Evolutionary conservation across 2,888 invertebrate species (phyloP), one percentile per base, ranked within the genome.

Genomic region (Athalia cordata): DNA sequence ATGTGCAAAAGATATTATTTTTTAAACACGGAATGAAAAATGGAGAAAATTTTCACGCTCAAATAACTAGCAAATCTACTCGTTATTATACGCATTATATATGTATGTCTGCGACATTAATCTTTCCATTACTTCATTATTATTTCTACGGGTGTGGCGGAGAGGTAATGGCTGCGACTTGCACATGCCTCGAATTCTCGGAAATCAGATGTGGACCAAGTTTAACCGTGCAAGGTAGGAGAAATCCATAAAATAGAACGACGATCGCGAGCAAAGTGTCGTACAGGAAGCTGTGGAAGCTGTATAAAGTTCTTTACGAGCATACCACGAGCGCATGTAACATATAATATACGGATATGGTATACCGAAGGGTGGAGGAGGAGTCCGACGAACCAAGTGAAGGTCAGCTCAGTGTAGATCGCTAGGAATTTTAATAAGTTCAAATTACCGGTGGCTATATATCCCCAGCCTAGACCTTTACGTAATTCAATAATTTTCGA

Each of bases 401-500:
- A 15, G 47, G 47, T 47, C 59, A 59, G 59, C 15, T 15, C 45
- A 72, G 59, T 59, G 52, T 59, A 59, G 15, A 70, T 59, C 47
- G 70, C 6, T 15, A 6, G 59, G 57, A 72, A 72, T 59, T 57
- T 72, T 72, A 59, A 72, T 72, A 72, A 59, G 57, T 59, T 13
- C 45, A 15, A 72, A 72, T 72, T 59, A 59, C 47, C 47, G 29
- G 57, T 72, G 70, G 45, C 72, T 72, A 47, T 29, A 29, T 29
- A 29, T 47, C 47, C 59, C 59, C 15, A 47, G 29, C 29, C 29
- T 29, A 72, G 47, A 59, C 13, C 47, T 59, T 57, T 47, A 72
- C 11, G 52, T 47, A 45, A 72, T 68, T 68, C 59, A 72, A 72
- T 47, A 47, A 68, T 68, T 68, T 52, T n/a, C 15, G 9, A 68